A percentile compares a stretch with the other conserved stretches of the same genome.
These are phyloP conservation scores for Oligia fasciuncula DNA, from an alignment of 2,888 invertebrate species.

Conservation along the genomic window DNA sequence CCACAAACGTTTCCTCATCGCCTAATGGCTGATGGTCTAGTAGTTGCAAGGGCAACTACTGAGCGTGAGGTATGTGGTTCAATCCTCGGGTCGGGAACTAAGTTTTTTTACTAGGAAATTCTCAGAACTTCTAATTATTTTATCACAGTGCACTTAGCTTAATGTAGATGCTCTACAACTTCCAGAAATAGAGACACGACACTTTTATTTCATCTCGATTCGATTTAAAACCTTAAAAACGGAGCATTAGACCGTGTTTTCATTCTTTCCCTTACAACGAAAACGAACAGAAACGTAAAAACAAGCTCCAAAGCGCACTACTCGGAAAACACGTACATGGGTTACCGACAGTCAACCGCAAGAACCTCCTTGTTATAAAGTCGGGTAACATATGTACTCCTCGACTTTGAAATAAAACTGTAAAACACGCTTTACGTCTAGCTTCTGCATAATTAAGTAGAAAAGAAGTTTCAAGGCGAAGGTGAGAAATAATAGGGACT, in stretches of 20 bases:
- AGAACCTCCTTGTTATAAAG: conserved; percentile 13
- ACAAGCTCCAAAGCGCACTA: neutral
- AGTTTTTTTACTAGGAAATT: neutral
- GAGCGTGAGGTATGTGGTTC: neutral
- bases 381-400: conserved; percentile 11
- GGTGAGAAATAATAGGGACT: conserved; percentile 16
- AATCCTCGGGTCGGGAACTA: no score
- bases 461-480: conserved; percentile 42
- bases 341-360: neutral
- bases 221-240: neutral
- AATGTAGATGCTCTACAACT: neutral
- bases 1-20: no score
- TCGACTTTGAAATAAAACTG: conserved; percentile 36
- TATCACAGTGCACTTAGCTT: neutral
- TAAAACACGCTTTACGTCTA: conserved; percentile 22
- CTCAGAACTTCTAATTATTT: no score
- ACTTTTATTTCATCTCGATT: neutral
- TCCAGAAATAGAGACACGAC: neutral
- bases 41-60: neutral
- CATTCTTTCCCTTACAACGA: neutral
- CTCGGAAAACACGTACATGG: neutral
- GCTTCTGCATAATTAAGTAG: conserved; percentile 33
- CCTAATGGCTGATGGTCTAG: neutral
- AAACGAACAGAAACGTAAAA: neutral
- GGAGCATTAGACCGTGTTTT: neutral